phyloP scores from a whole-genome alignment of 2,797 vertebrate genomes.

The Erpetoichthys calabaricus region DNA sequence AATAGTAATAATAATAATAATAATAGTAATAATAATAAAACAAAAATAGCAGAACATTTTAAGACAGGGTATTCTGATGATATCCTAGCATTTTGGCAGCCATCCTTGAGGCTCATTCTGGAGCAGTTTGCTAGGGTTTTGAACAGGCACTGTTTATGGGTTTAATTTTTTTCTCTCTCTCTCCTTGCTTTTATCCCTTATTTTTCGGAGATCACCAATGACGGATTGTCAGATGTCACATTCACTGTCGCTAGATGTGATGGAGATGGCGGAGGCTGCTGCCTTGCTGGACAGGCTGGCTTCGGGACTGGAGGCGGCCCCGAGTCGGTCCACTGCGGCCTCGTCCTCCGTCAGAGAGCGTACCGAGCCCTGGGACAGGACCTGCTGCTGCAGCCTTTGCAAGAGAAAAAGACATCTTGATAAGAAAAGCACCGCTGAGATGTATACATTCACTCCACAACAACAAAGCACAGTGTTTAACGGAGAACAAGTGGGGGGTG shows the following conservation, averaged over 20 bases:
- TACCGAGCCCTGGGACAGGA: conserved; percentile 76
- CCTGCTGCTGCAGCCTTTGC: conserved; percentile 90
- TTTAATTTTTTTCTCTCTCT: conserved; percentile 33
- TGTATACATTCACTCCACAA: not conserved
- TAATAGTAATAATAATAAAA: conserved; percentile 15
- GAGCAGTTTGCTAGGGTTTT: conserved; percentile 21
- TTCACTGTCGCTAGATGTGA: conserved; percentile 98
- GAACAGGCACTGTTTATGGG: conserved; percentile 55
- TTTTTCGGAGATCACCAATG: conserved; percentile 16
- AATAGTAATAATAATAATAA: conserved; percentile 23
- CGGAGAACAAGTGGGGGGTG: no score
- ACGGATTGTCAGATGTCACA: conserved; percentile 77
- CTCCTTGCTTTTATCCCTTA: conserved; percentile 27
- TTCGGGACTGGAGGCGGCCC: conserved; percentile 77
- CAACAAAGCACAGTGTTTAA: not conserved
- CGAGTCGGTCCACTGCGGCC: conserved; percentile 67
- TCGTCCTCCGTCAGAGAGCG: conserved; percentile 74
- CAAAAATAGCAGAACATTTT: conserved; percentile 14
- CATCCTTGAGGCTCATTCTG: conserved; percentile 30
- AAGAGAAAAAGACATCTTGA: conserved; percentile 18
- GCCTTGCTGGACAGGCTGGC: conserved; percentile 91
- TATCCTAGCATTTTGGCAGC: conserved; percentile 38
- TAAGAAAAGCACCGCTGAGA: not conserved
- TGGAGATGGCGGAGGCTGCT: conserved; percentile 91
- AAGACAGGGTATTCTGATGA: conserved; percentile 35